phyloP scores from a whole-genome alignment of 2,113 vertebrate species.

The Gymnogyps californianus region DNA sequence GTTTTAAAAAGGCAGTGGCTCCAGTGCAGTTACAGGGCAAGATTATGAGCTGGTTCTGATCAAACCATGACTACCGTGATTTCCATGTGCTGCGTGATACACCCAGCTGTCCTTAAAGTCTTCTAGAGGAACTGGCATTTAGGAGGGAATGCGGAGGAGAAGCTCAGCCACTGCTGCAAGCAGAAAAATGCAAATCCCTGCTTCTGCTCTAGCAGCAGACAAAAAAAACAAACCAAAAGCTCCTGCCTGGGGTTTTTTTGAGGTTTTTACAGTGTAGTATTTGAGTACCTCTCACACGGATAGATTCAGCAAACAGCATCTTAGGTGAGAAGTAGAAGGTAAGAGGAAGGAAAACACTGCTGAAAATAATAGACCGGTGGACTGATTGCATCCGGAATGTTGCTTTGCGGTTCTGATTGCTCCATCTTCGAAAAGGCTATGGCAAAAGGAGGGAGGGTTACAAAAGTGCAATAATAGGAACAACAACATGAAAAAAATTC shows the following conservation, averaged over 20 bases:
- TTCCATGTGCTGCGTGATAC: not conserved
- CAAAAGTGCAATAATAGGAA: not conserved
- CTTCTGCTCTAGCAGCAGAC: not conserved
- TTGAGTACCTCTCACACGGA: not conserved
- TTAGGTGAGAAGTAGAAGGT: not conserved
- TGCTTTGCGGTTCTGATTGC: not conserved
- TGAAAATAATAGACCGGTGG: not conserved
- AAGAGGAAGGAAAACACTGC: not conserved
- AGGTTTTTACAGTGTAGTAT: not conserved
- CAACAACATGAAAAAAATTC: not conserved
- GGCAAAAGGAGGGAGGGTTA: not conserved
- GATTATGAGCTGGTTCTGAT: not conserved
- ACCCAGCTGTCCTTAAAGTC: not conserved
- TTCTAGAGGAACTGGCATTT: not conserved
- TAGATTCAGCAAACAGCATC: not conserved
- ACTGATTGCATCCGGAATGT: not conserved
- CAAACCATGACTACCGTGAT: not conserved
- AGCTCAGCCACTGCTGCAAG: not conserved
- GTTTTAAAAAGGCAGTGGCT: not conserved
- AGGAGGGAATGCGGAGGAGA: not conserved
- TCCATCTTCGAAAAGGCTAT: not conserved
- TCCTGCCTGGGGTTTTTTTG: not conserved
- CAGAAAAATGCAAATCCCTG: constrained; percentile 9
- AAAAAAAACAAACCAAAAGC: not conserved
- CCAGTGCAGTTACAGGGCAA: not conserved